Conservation (phyloP, 2,113 vertebrate genomes). For the Phoenicopterus ruber region DNA sequence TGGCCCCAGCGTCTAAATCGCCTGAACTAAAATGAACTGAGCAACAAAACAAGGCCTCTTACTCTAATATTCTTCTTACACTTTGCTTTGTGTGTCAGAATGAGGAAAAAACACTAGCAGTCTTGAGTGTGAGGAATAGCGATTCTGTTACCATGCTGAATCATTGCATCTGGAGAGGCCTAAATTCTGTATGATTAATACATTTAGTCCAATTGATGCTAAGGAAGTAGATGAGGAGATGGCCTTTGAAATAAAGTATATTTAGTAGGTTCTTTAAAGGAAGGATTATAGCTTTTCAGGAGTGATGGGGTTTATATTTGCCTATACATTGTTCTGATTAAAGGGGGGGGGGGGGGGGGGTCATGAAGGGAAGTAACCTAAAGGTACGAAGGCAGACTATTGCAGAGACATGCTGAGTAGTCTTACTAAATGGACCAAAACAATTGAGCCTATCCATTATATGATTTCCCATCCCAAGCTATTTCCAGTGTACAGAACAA, state of each 20-base stretch:
- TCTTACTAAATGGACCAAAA: neutral
- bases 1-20: neutral
- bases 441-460: neutral
- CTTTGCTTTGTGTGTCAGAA: neutral
- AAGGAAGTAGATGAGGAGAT: neutral
- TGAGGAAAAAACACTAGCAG: fast-evolving
- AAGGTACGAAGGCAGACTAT: neutral
- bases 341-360: too few species aligned
- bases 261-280: neutral
- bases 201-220: neutral
- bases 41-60: neutral
- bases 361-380: neutral
- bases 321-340: neutral
- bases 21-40: neutral
- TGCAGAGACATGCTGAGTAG: neutral
- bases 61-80: fast-evolving
- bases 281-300: neutral
- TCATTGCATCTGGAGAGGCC: neutral
- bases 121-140: neutral
- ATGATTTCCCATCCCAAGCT: neutral
- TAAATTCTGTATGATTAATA: neutral
- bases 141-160: neutral
- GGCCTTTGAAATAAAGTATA: neutral
- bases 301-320: neutral
- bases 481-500: neutral